These are phyloP conservation scores for Penaeus vannamei DNA, from an alignment of 1,140 invertebrate genomes.

Conservation along the genomic window DNA sequence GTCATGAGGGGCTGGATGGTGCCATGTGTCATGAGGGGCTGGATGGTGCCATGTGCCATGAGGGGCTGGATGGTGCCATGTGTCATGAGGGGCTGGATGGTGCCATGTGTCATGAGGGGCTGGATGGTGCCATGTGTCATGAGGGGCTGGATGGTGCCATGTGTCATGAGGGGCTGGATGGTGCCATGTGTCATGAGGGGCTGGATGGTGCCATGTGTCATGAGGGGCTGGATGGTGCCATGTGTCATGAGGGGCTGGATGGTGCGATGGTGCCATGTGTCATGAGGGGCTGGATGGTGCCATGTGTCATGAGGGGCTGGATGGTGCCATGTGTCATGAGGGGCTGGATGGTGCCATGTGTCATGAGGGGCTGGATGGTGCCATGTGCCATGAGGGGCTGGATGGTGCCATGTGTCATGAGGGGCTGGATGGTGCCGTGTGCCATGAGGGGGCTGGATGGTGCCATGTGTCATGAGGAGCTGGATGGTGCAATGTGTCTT, in stretches of 20 bases:
- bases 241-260: not conserved
- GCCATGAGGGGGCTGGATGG: not conserved
- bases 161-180: not conserved
- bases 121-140: too few relatives aligned
- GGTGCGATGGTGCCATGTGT: not conserved
- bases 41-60: not conserved
- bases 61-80: too few relatives aligned
- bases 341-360: too few relatives aligned
- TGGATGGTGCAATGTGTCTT: not conserved
- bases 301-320: not conserved
- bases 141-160: not conserved
- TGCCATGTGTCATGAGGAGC: not conserved
- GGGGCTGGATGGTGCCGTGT: too few relatives aligned
- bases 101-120: too few relatives aligned
- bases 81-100: too few relatives aligned
- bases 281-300: not conserved
- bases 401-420: too few relatives aligned
- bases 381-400: too few relatives aligned
- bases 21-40: too few relatives aligned
- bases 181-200: not conserved
- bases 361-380: too few relatives aligned
- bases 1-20: not conserved
- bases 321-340: too few relatives aligned
- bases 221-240: not conserved
- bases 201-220: not conserved